These are phyloP conservation scores for Pristionchus entomophagus DNA, from an alignment of 2,888 invertebrate species.

Conservation along the genomic window DNA sequence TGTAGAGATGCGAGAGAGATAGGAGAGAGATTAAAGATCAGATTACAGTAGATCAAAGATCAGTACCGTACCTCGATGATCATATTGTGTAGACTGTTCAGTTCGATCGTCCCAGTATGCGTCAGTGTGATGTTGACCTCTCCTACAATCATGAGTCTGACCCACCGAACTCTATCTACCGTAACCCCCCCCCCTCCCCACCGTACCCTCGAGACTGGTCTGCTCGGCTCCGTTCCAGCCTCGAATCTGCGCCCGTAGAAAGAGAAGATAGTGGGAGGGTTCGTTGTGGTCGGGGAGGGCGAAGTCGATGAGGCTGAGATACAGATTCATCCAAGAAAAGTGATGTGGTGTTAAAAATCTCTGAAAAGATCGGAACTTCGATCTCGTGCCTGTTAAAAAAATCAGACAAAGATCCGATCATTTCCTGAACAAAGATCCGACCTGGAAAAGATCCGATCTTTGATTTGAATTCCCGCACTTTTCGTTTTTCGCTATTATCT, in stretches of 20 bases:
- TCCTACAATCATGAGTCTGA: not conserved
- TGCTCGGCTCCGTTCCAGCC: slow-evolving; percentile 11
- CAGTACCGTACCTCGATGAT: not conserved
- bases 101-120: not conserved
- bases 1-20: not conserved
- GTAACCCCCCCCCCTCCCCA: not conserved
- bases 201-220: not conserved
- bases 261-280: not conserved
- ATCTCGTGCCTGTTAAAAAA: too few relatives aligned
- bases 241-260: not conserved
- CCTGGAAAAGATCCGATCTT: too few relatives aligned
- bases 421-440: too few relatives aligned
- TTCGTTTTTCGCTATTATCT: too few relatives aligned
- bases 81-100: slow-evolving; percentile 1
- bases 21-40: not conserved
- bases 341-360: too few relatives aligned
- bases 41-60: not conserved
- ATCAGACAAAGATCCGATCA: too few relatives aligned
- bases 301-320: not conserved
- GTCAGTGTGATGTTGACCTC: not conserved
- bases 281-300: not conserved
- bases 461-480: too few relatives aligned
- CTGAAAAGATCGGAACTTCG: too few relatives aligned
- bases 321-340: too few relatives aligned
- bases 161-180: not conserved